Conservation (phyloP, 2,888 invertebrate genomes). For the Eumerus sabulonum region DNA sequence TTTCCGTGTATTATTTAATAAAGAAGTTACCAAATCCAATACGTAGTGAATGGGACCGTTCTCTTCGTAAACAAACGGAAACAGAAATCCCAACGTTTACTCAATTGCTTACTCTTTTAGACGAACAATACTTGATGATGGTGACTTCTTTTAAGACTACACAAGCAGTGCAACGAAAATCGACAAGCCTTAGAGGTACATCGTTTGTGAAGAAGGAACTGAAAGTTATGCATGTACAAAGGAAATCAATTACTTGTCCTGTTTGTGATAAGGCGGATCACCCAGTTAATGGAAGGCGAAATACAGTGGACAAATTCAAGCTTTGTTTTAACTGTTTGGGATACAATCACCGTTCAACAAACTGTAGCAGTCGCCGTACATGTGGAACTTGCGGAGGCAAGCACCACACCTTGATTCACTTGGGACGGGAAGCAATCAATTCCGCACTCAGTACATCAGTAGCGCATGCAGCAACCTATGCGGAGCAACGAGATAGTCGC, state of each 20-base stretch:
- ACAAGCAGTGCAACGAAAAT: not conserved
- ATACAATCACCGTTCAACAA: constrained; percentile 16
- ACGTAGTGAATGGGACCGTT: constrained; percentile 14
- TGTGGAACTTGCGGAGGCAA: constrained; percentile 20
- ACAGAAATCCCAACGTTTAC: not conserved
- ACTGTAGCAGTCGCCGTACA: constrained; percentile 37
- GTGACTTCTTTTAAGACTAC: not conserved
- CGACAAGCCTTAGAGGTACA: not conserved
- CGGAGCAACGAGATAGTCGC: not conserved
- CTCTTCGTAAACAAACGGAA: constrained; percentile 7
- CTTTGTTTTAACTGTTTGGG: constrained; percentile 33
- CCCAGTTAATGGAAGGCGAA: not conserved
- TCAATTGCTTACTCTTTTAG: not conserved
- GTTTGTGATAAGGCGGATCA: constrained; percentile 7
- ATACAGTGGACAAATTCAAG: constrained; percentile 15
- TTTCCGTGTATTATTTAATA: constrained; percentile 5
- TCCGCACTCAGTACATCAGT: not conserved
- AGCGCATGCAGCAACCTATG: too few relatives aligned
- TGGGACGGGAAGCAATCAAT: not conserved
- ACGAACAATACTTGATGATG: constrained; percentile 26
- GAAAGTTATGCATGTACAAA: constrained; percentile 3
- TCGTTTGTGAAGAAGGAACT: not conserved
- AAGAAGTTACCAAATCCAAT: constrained; percentile 11
- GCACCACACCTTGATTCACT: constrained; percentile 31
- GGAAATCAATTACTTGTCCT: not conserved